phyloP scores from a whole-genome alignment of 2,113 vertebrate species.

The Carollia perspicillata region DNA sequence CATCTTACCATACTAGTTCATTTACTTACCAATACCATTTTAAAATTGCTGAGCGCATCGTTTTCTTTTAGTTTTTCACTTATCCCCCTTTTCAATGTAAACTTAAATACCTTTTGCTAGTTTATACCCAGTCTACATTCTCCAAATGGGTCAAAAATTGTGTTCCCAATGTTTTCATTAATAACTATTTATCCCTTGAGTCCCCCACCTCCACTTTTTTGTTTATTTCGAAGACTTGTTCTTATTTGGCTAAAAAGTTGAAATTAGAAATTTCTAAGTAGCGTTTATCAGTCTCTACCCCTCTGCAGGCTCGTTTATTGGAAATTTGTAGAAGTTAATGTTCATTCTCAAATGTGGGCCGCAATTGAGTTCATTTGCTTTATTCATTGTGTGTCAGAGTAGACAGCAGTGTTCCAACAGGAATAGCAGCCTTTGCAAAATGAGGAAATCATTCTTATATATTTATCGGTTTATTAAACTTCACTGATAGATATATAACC shows the following conservation, averaged over 20 bases:
- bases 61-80: slow-evolving; percentile 4
- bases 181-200: not conserved
- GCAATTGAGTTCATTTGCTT: not conserved
- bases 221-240: slow-evolving; percentile 22
- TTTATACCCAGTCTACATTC: not conserved
- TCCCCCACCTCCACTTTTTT: not conserved
- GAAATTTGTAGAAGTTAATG: not conserved
- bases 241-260: not conserved
- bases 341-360: not conserved
- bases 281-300: not conserved
- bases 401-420: not conserved
- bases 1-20: not conserved
- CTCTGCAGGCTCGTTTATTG: not conserved
- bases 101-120: not conserved
- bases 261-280: not conserved
- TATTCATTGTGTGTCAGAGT: not conserved
- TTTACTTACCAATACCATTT: not conserved
- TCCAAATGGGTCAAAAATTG: not conserved
- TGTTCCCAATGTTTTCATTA: not conserved
- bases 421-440: not conserved
- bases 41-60: not conserved
- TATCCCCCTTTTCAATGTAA: not conserved
- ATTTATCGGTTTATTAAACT: not conserved
- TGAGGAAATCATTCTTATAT: not conserved
- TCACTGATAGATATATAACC: not conserved